Evolutionary conservation across 2,797 vertebrate species (phyloP).

Genomic region (Astyanax mexicanus): DNA sequence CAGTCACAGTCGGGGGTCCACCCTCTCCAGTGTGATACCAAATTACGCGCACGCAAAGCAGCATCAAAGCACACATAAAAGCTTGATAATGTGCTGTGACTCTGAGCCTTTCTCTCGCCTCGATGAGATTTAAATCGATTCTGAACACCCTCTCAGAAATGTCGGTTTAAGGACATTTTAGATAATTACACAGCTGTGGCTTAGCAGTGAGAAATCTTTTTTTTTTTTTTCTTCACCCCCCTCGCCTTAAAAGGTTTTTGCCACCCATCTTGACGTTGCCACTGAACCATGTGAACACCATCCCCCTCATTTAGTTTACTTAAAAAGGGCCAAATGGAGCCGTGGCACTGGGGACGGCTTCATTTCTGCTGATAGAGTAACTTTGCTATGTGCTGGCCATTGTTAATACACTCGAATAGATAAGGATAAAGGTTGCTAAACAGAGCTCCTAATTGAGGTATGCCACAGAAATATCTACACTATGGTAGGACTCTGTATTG

Average conservation of each 20-base stretch:
- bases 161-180: conserved; percentile 62
- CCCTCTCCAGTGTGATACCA: conserved; percentile 55
- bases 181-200: conserved; percentile 65
- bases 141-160: conserved; percentile 58
- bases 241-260: conserved; percentile 52
- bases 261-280: conserved; percentile 38
- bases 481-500: too few species aligned
- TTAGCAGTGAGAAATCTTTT: conserved; percentile 54
- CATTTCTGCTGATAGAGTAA: conserved; percentile 37
- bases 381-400: not conserved
- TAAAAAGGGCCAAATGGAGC: conserved; percentile 46
- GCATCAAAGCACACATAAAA: conserved; percentile 61
- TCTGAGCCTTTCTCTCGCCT: conserved; percentile 56
- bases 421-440: not conserved
- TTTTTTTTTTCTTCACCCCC: conserved; percentile 34
- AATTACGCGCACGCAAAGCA: conserved; percentile 57
- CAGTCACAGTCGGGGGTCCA: conserved; percentile 55
- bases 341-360: conserved; percentile 31
- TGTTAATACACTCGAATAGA: not conserved
- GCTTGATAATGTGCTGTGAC: conserved; percentile 58
- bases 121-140: conserved; percentile 65
- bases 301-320: conserved; percentile 38
- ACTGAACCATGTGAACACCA: conserved; percentile 50
- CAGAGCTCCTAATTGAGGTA: too few species aligned
- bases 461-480: too few species aligned